Conservation (phyloP, 1,140 invertebrate species). For the Marisa cornuarietis region DNA sequence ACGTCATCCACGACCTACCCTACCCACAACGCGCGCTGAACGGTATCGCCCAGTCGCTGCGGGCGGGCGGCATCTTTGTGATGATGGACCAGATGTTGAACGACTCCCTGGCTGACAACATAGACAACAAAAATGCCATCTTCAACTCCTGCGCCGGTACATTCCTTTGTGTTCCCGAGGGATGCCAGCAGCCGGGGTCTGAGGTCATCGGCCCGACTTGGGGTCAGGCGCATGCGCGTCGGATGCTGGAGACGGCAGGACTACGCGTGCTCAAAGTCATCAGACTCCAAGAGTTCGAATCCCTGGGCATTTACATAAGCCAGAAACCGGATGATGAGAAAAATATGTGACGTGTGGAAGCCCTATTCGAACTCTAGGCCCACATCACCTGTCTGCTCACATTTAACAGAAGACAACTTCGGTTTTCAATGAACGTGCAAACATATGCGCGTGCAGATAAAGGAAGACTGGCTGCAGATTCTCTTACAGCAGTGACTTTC, state of each 20-base stretch:
- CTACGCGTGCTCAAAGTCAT: conserved; percentile 2
- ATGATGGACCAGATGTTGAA: conserved; percentile 37
- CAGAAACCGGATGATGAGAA: neutral
- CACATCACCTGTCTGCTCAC: too few relatives aligned
- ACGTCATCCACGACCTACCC: conserved; percentile 43
- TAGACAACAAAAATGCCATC: conserved; percentile 42
- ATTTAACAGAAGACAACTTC: too few relatives aligned
- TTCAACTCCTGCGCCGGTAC: conserved; percentile 31
- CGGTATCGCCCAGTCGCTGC: conserved; percentile 31
- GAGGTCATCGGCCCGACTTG: conserved; percentile 33
- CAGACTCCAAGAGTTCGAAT: neutral
- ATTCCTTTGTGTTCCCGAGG: conserved; percentile 35
- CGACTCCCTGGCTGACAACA: conserved; percentile 32
- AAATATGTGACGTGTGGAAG: too few relatives aligned
- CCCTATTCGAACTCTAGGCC: too few relatives aligned
- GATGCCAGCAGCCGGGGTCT: conserved; percentile 28
- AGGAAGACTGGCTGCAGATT: too few relatives aligned
- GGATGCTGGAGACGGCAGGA: conserved; percentile 10
- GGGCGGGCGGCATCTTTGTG: conserved; percentile 31
- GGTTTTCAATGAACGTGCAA: too few relatives aligned
- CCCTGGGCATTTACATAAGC: neutral
- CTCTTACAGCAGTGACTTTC: too few relatives aligned
- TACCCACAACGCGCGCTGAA: conserved; percentile 30
- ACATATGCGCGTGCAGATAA: too few relatives aligned
- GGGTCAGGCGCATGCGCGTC: conserved; percentile 18